Evolutionary conservation across 1,140 invertebrate species (phyloP), one percentile per base, ranked within the genome.

Genomic region (Hylyphantes graminicola): DNA sequence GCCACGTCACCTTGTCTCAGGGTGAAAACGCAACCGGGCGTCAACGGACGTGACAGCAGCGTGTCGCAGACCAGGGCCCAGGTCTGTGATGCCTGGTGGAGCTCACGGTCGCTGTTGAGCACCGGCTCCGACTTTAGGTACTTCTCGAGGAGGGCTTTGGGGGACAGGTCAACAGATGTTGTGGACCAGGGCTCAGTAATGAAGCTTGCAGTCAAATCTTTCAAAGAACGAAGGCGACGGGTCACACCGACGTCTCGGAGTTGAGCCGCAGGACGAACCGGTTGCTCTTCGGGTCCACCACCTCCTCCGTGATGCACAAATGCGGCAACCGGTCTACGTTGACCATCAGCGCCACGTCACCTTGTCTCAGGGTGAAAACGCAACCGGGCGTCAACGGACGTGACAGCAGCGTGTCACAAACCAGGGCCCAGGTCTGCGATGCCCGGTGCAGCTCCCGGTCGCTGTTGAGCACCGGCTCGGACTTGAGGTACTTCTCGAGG

Each of bases 21-120:
- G 89, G 98, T 96, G 89, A 99, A 99, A 70, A 91, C 92, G 79
- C 94, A 93, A 76, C 94, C 94, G 2, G 95, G 94, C 65, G 97
- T 91, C 0, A 96, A 97, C n/a, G n/a, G n/a, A n/a, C n/a, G n/a
- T n/a, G n/a, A n/a, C 0, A 97, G 92, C 13, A 97, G 90, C 86
- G 95, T 95, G 85, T 97, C 96, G 88, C 96, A 97, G 79, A 98
- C 94, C 10, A 99, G 91, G 0, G 96, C 95, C 97, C 97, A 99
- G 9, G 96, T 94, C 88, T 97, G 96, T 92, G 95, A 87, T 48
- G 80, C 78, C 19, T 72, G 75, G 11, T 73, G 76, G 2, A 35
- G 35, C 61, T 87, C 87, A 13, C 75, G 61, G 55, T 87, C 85
- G 79, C 87, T 85, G 19, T 89, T 87, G 64, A 96, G 88, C 4